These are phyloP conservation scores for Oreochromis niloticus DNA, from an alignment of 2,113 vertebrate species.

Conservation along the genomic window DNA sequence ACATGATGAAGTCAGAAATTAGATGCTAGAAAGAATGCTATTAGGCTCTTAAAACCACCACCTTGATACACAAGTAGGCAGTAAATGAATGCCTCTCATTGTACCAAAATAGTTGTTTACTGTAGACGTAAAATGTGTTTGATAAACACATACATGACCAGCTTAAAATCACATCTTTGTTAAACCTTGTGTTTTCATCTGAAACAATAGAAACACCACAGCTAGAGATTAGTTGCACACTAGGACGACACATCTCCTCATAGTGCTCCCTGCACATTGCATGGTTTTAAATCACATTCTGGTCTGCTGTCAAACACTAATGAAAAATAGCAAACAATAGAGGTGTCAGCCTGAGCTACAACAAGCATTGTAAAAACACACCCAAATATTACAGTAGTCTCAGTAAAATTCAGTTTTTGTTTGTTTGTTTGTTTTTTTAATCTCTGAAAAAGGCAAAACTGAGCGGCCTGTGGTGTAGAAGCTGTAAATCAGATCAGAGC, in stretches of 20 bases:
- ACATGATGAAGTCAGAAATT: neutral
- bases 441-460: neutral
- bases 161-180: neutral
- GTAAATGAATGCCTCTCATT: neutral
- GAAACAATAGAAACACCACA: neutral
- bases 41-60: neutral
- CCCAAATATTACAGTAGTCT: neutral
- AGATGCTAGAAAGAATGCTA: neutral
- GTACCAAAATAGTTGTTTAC: neutral
- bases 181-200: neutral
- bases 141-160: neutral
- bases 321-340: rapidly evolving
- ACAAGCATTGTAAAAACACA: neutral
- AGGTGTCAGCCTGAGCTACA: neutral
- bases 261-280: neutral
- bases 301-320: neutral
- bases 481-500: constrained; percentile 46
- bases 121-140: neutral
- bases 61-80: neutral
- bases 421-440: neutral
- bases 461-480: neutral
- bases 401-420: neutral
- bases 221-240: neutral
- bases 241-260: neutral
- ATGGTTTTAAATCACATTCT: neutral